Percentiles rank a stretch among this genome's conserved stretches.
Evolutionary conservation across 2,113 vertebrate species (phyloP).

Genomic region (Dasyprocta punctata): DNA sequence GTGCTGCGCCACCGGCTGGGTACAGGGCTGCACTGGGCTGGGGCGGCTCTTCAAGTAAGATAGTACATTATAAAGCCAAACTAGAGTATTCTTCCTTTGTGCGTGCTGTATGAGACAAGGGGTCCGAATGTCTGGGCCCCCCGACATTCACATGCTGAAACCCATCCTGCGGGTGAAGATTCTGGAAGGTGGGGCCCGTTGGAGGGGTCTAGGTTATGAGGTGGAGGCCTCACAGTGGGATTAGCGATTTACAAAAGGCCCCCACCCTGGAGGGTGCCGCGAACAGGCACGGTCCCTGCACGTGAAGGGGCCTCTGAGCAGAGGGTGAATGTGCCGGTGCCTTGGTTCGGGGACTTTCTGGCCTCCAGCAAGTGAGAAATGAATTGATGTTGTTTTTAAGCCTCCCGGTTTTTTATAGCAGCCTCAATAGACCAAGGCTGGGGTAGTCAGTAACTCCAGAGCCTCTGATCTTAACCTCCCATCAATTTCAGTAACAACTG

Average conservation of each 20-base stretch:
- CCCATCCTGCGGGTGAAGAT: background rate
- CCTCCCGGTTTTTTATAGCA: background rate
- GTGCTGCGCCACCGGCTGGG: background rate
- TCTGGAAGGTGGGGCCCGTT: background rate
- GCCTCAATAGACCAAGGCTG: background rate
- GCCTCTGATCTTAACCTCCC: rapidly evolving
- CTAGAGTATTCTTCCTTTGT: background rate
- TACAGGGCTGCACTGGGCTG: background rate
- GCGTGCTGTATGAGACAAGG: background rate
- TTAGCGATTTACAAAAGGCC: background rate
- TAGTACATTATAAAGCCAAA: background rate
- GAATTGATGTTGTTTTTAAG: background rate
- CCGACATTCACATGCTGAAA: background rate
- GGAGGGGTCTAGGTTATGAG: background rate
- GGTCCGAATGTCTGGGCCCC: background rate
- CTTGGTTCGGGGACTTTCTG: background rate
- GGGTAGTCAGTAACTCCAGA: background rate
- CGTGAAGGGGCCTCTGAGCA: background rate
- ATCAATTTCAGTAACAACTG: background rate
- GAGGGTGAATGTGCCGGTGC: rapidly evolving
- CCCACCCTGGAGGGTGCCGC: rapidly evolving
- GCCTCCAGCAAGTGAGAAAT: background rate
- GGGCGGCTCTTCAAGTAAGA: background rate
- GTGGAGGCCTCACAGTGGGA: too few species aligned
- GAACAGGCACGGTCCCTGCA: too few species aligned